Conservation (phyloP, 2,797 vertebrate genomes). For the Gymnocypris eckloni region DNA sequence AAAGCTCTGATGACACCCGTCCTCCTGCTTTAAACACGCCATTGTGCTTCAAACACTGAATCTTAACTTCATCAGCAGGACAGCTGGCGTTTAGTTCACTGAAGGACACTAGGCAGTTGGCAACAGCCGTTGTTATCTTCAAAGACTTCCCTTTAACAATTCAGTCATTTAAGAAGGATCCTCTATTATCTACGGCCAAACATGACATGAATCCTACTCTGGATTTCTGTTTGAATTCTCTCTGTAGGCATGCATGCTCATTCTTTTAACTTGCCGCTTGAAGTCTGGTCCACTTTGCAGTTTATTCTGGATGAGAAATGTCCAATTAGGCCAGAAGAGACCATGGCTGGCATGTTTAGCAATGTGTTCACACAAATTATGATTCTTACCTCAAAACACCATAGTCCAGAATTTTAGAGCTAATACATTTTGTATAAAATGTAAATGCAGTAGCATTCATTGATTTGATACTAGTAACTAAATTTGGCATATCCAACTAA, state of each 20-base stretch:
- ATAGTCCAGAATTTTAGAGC: neutral
- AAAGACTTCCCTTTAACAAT: constrained; percentile 50
- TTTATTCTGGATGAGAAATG: neutral
- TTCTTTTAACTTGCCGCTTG: neutral
- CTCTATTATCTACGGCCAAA: constrained; percentile 29
- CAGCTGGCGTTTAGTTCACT: constrained; percentile 46
- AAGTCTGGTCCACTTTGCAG: neutral
- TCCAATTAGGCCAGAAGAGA: neutral
- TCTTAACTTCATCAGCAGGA: constrained; percentile 48
- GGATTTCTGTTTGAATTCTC: constrained; percentile 20
- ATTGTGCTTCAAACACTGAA: constrained; percentile 50
- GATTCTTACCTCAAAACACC: neutral
- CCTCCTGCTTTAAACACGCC: constrained; percentile 33
- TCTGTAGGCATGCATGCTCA: neutral
- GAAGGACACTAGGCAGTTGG: constrained; percentile 25
- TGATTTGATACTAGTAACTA: neutral
- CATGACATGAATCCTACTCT: constrained; percentile 24
- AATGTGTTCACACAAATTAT: neutral
- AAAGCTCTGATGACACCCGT: constrained; percentile 10
- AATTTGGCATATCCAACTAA: neutral
- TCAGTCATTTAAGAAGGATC: constrained; percentile 27
- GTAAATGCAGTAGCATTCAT: neutral
- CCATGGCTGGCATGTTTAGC: neutral
- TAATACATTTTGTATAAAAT: neutral
- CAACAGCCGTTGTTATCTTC: constrained; percentile 11